Evolutionary conservation across 2,113 vertebrate genomes (phyloP).

Genomic region (Silurus glanis): DNA sequence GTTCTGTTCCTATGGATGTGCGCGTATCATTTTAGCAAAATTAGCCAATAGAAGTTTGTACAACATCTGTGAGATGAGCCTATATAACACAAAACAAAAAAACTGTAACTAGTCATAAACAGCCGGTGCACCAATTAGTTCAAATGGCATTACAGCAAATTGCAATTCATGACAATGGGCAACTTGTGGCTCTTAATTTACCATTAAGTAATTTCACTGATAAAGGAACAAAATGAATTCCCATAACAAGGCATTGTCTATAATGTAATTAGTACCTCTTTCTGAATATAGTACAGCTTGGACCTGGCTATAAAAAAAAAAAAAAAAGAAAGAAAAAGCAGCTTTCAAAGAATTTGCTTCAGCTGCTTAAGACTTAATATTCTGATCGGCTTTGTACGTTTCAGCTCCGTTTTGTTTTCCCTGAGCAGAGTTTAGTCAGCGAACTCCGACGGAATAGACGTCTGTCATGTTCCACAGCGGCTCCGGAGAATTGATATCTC

Average conservation of each 20-base stretch:
- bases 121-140: neutral
- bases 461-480: slow-evolving; percentile 52
- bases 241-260: neutral
- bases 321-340: neutral
- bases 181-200: neutral
- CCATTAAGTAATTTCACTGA: neutral
- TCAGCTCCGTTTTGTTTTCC: slow-evolving; percentile 50
- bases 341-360: neutral
- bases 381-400: slow-evolving; percentile 34
- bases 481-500: slow-evolving; percentile 50
- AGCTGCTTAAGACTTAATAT: slow-evolving; percentile 42
- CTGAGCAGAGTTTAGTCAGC: slow-evolving; percentile 48
- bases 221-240: neutral
- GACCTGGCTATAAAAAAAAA: neutral
- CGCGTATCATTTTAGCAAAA: neutral
- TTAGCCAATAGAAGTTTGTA: neutral
- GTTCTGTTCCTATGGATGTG: neutral
- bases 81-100: neutral
- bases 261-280: neutral
- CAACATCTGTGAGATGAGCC: neutral
- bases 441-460: slow-evolving; percentile 40
- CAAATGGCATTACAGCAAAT: neutral
- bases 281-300: neutral
- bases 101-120: neutral
- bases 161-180: neutral